Base-by-base conservation (phyloP, 2,113 vertebrate genomes). In the Siphamia tubifer region DNA sequence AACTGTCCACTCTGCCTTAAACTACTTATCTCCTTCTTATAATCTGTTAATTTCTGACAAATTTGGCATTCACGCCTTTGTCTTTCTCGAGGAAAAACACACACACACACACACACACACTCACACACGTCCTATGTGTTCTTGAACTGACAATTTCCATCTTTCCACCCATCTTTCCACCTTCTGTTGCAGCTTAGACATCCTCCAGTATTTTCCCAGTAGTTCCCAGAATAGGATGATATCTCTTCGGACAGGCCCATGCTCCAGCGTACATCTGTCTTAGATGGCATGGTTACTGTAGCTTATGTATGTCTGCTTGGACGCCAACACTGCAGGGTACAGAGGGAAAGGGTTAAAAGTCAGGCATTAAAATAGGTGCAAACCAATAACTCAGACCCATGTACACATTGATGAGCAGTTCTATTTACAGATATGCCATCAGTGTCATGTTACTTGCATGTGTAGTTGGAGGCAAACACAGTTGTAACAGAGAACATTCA, bases 201-300 rank as follows among this genome's bases (percentile, higher is more conserved):
- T 76, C 68, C 34, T 75, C 36, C 57, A 58, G 38, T 68, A 47
- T 78, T 51, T 71, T 44, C 62, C 35, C 28, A 20, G 20, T 39
- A 38, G 69, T 52, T 27, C 62, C 57, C 53, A 70, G 78, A 77
- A 69, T 60, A 49, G 54, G 60, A 54, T 70, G 68, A 71, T 72
- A 62, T 56, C 73, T 84, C 67, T 53, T 58, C 52, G 21, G 57
- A 39, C 74, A 52, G 72, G 68, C 38, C 39, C 21, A 24, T 20
- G 61, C 49, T 81, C 69, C 56, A 56, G 4, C 2, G 34, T 34
- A 75, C 20, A 12, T 42, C 23, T 77, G 49, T 51, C 81, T 91
- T 95, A 98, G 93, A 97, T 96, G 32, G 96, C 95, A 30, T 98
- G 96, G 94, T 98, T 98, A 91, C 94, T 97, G 79, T 98, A 98